Percentiles rank a stretch among this genome's conserved stretches.
Conservation (phyloP, 1,140 invertebrate species). For the Caenorhabditis tropicalis region DNA sequence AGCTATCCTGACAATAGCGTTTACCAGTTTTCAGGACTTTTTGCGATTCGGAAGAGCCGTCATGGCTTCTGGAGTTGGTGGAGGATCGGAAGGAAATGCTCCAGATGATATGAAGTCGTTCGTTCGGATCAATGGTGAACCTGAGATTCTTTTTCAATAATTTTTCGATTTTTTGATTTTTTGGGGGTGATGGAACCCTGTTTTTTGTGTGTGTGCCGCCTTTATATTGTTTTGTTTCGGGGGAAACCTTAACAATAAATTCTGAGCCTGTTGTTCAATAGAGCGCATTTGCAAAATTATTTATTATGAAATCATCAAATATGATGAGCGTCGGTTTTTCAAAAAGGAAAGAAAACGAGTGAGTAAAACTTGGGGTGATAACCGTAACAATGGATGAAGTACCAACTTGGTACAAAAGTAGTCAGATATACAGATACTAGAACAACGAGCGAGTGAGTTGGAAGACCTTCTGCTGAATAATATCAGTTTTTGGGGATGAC, state of each 20-base stretch:
- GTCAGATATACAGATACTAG: conserved; percentile 32
- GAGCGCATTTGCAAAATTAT: background rate
- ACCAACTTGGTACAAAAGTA: background rate
- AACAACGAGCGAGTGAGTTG: conserved; percentile 66
- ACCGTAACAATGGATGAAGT: background rate
- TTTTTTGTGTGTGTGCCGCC: too few relatives aligned
- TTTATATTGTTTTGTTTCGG: too few relatives aligned
- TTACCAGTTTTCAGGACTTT: conserved; percentile 1
- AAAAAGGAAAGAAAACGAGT: background rate
- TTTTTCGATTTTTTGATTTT: background rate
- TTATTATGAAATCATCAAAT: background rate
- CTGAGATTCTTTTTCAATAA: background rate
- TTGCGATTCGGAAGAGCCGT: conserved; percentile 29
- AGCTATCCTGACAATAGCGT: background rate
- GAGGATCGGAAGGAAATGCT: background rate
- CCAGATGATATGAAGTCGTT: background rate
- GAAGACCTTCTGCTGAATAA: conserved; percentile 65
- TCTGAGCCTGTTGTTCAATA: too few relatives aligned
- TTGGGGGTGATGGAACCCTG: too few relatives aligned
- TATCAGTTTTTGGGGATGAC: conserved; percentile 65
- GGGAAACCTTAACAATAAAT: too few relatives aligned
- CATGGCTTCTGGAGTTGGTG: conserved; percentile 20
- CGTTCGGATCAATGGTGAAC: background rate
- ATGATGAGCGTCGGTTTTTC: background rate
- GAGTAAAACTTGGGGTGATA: conserved; percentile 23